Evolutionary conservation across 1,140 invertebrate genomes (phyloP).

Genomic region (Rhagoletis pomonella): DNA sequence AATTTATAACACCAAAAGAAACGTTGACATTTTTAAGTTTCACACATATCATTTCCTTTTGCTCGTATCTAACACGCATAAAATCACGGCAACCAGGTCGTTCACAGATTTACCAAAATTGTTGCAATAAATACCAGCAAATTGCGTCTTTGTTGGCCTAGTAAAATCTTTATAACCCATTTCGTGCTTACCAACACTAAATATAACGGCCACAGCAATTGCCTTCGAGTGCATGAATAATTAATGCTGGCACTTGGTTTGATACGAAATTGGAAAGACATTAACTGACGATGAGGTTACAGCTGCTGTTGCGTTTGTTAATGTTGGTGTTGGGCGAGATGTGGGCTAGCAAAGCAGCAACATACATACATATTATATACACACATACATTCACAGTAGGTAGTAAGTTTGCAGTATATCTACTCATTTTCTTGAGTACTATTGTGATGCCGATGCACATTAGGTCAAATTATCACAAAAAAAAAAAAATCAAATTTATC

Average conservation of each 20-base stretch:
- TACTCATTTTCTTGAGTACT: background rate
- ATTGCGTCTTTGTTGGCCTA: constrained; percentile 51
- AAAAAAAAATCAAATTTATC: no score
- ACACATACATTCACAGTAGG: background rate
- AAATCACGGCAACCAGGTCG: constrained; percentile 32
- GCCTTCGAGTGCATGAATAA: constrained; percentile 27
- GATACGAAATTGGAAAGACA: constrained; percentile 49
- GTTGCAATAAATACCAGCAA: constrained; percentile 30
- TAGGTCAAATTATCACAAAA: no score
- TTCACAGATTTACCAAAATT: constrained; percentile 45
- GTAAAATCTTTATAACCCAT: constrained; percentile 38
- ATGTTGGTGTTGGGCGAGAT: no score
- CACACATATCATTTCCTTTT: background rate
- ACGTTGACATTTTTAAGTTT: constrained; percentile 48
- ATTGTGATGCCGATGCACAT: background rate
- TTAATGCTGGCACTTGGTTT: constrained; percentile 49
- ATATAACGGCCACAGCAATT: constrained; percentile 38
- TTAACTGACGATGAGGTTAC: constrained; percentile 15
- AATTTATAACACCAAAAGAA: constrained; percentile 23
- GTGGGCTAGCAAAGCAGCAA: background rate
- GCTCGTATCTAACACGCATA: constrained; percentile 11
- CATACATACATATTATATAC: background rate
- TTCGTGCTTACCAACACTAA: constrained; percentile 27
- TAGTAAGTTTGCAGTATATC: background rate
- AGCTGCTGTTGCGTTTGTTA: background rate